Evolutionary conservation across 2,888 invertebrate genomes (phyloP).

Genomic region (Cheilosia scutellata): DNA sequence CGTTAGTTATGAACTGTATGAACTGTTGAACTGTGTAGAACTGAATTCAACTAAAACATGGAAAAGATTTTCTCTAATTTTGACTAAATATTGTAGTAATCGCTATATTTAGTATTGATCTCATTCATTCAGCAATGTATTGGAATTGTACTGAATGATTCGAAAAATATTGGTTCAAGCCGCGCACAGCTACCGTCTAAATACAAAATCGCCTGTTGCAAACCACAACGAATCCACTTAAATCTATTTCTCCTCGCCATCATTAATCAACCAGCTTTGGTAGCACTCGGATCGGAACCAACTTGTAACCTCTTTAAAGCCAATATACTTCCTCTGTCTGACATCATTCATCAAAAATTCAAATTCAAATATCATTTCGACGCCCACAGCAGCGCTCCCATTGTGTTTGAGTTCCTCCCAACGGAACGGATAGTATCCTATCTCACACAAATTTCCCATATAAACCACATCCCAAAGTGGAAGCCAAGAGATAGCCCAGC

Average conservation of each 20-base stretch:
- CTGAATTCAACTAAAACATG: too few relatives aligned
- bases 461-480: neutral
- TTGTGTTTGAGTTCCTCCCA: neutral
- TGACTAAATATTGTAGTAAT: too few relatives aligned
- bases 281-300: constrained; percentile 26
- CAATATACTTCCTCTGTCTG: constrained; percentile 36
- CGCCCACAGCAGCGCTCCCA: constrained; percentile 28
- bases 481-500: constrained; percentile 14
- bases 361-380: constrained; percentile 21
- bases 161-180: too few relatives aligned
- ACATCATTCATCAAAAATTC: constrained; percentile 39
- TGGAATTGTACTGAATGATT: too few relatives aligned
- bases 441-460: constrained; percentile 9
- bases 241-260: neutral
- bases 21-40: too few relatives aligned
- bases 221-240: constrained; percentile 22
- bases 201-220: neutral
- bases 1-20: too few relatives aligned
- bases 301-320: constrained; percentile 25
- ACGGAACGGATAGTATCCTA: neutral
- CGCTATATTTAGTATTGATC: too few relatives aligned
- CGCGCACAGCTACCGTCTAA: too few relatives aligned
- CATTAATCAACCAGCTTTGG: neutral
- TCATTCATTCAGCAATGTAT: too few relatives aligned
- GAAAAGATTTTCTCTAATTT: too few relatives aligned